phyloP scores from a whole-genome alignment of 2,888 invertebrate species.

The Trachelus troglodyta region DNA sequence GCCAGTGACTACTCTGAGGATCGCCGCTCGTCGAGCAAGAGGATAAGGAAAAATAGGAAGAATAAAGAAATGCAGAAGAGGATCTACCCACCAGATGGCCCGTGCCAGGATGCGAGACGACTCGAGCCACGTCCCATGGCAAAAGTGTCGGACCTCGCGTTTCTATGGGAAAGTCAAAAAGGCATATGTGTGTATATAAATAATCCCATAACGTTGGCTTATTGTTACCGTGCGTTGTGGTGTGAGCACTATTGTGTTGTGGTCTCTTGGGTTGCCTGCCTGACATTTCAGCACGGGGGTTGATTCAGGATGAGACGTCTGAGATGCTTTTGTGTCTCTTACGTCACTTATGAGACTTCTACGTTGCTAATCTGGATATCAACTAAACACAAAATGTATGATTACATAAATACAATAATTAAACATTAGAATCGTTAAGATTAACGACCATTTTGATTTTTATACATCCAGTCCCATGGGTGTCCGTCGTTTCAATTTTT shows the following conservation, averaged over 20 bases:
- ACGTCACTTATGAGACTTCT: too few species aligned
- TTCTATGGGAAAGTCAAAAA: slow-evolving; percentile 4
- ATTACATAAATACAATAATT: too few species aligned
- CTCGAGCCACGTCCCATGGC: background rate
- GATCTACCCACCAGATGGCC: slow-evolving; percentile 41
- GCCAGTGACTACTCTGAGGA: slow-evolving; percentile 17
- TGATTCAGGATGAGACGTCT: background rate
- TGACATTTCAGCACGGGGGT: slow-evolving; percentile 17
- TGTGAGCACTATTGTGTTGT: slow-evolving; percentile 22
- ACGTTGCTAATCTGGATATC: too few species aligned
- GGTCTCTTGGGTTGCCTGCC: slow-evolving; percentile 11
- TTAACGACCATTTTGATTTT: too few species aligned
- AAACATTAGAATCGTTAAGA: too few species aligned
- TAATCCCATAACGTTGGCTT: slow-evolving; percentile 19
- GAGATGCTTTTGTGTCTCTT: background rate
- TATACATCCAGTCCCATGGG: too few species aligned
- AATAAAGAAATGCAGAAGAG: slow-evolving; percentile 14
- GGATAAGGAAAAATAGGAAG: too few species aligned
- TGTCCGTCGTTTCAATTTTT: too few species aligned
- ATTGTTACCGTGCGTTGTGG: slow-evolving; percentile 20
- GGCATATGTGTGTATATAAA: slow-evolving; percentile 17
- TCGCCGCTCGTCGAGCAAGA: slow-evolving; percentile 18
- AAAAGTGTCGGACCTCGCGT: background rate
- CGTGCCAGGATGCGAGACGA: slow-evolving; percentile 30
- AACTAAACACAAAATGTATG: too few species aligned